Evolutionary conservation across 1,140 invertebrate species (phyloP).

Genomic region (Polyergus mexicanus): DNA sequence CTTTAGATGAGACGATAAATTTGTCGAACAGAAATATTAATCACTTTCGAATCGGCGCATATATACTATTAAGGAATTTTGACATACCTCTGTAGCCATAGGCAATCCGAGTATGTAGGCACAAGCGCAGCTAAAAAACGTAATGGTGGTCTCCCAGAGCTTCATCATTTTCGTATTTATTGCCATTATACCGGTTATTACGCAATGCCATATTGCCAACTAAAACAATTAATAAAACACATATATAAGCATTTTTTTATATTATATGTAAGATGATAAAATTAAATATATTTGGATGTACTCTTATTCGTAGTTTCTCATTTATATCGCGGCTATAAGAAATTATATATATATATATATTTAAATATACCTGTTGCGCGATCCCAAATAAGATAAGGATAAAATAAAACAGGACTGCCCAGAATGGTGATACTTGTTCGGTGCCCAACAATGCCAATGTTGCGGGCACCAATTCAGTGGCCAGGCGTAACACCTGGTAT

Average conservation of each 20-base stretch:
- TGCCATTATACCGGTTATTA: conserved; percentile 93
- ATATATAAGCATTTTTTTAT: not conserved
- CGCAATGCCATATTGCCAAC: conserved; percentile 93
- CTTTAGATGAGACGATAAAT: conserved; percentile 6
- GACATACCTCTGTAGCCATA: conserved; percentile 93
- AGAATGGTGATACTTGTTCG: conserved; percentile 92
- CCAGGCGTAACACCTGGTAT: conserved; percentile 92
- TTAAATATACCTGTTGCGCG: conserved; percentile 90
- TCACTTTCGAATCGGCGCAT: not conserved
- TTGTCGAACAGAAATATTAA: not conserved
- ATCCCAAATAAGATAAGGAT: conserved; percentile 94
- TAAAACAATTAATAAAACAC: conserved; percentile 80
- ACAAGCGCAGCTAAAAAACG: conserved; percentile 94
- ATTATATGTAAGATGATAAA: not conserved
- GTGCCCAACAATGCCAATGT: conserved; percentile 91
- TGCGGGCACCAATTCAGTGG: conserved; percentile 94
- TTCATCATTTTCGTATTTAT: conserved; percentile 91
- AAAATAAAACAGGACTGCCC: conserved; percentile 95
- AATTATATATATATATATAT: not conserved
- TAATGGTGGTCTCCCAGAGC: conserved; percentile 94
- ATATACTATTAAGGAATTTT: not conserved
- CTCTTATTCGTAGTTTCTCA: not conserved
- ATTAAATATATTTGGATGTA: too few relatives aligned
- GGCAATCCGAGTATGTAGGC: conserved; percentile 95
- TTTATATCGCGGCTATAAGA: not conserved